Percentiles rank a stretch among this genome's conserved stretches.
These are phyloP conservation scores for Furnarius figulus DNA, from an alignment of 2,113 vertebrate genomes.

Conservation along the genomic window DNA sequence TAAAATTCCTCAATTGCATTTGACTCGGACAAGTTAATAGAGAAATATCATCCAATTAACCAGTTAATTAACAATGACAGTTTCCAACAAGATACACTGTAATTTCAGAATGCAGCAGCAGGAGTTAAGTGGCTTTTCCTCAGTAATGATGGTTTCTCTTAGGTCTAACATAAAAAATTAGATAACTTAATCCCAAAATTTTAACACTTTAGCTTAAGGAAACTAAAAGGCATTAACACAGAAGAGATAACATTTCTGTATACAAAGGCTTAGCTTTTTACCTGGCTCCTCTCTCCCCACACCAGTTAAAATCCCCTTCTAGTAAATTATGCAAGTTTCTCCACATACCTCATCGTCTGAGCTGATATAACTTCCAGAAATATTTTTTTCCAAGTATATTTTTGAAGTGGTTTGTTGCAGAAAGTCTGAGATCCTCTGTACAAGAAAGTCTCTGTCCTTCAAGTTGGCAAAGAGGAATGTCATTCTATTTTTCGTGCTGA, in stretches of 20 bases:
- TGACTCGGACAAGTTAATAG: background rate
- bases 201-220: background rate
- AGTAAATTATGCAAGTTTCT: background rate
- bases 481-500: conserved; percentile 99
- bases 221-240: background rate
- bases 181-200: background rate
- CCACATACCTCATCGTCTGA: conserved; percentile 90
- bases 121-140: background rate
- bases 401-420: conserved; percentile 94
- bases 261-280: background rate
- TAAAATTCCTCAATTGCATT: background rate
- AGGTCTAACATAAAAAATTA: background rate
- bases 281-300: background rate
- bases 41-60: background rate
- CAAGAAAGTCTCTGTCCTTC: conserved; percentile 95
- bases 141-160: background rate
- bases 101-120: background rate
- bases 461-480: conserved; percentile 97
- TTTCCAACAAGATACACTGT: background rate
- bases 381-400: conserved; percentile 88
- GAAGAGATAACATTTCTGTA: background rate
- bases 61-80: background rate
- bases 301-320: background rate
- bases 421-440: conserved; percentile 97
- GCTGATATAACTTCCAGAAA: conserved; percentile 86